Base-by-base conservation (phyloP, 2,797 vertebrate species). In the Vultur gryphus region DNA sequence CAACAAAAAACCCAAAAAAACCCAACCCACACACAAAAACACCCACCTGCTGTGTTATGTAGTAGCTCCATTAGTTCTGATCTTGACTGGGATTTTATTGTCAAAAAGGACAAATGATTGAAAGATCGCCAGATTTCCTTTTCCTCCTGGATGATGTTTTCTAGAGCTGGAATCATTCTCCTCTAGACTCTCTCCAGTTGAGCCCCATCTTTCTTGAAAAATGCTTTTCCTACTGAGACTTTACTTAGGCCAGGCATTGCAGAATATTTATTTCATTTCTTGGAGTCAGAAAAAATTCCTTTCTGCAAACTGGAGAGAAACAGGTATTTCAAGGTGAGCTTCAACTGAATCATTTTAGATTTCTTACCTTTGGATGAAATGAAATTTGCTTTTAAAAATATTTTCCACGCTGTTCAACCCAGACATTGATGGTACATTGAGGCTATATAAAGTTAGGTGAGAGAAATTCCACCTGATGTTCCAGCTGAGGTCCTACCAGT, bases 11-110 rank as follows among this genome's bases (percentile, higher is more conserved):
- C 5, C 15, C 9, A 11, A 61, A 19, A 24, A 33, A 37, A 10
- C 37, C 37, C 37, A 37, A 37, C 37, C 37, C 37, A 37, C 37
- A 4, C 8, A 33, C 8, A 26, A 43, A 64, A 51, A 18, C 21
- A 1, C 8, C 10, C 31, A 55, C 7, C 16, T 58, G 16, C 20
- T 55, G 15, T 59, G 15, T 59, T 46, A 54, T 2, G 0, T n/a
- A 67, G 23, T 37, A 82, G 17, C 10, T 52, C 51, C n/a, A 13
- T 71, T 35, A 24, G 8, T 83, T 77, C n/a, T 35, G 26, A 46
- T 17, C 44, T 58, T 71, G 26, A 41, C 52, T 52, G 21, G 23
- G 28, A 55, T 37, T 49, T 61, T 55, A 31, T 23, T 72, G 20
- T 84, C 23, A 44, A 31, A 92, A 44, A 43, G 16, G 14, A 35